Evolutionary conservation across 2,797 vertebrate species (phyloP).

Genomic region (Alectoris magna): DNA sequence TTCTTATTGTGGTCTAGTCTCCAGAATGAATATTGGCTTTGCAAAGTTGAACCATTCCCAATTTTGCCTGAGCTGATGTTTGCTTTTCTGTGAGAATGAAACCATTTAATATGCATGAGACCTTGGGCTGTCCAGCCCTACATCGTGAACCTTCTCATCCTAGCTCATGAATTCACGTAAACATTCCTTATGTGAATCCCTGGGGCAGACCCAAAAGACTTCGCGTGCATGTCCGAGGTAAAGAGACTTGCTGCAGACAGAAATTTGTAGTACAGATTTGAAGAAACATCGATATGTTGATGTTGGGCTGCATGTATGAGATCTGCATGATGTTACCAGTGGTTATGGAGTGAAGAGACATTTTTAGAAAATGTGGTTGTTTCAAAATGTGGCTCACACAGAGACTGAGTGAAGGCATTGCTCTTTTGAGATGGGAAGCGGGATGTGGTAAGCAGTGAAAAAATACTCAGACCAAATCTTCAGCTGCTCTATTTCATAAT

Average conservation of each 20-base stretch:
- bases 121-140: background rate
- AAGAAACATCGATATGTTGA: background rate
- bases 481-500: background rate
- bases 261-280: background rate
- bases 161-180: background rate
- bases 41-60: background rate
- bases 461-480: background rate
- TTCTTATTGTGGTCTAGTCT: background rate
- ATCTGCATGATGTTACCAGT: background rate
- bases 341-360: background rate
- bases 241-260: background rate
- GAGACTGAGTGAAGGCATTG: background rate
- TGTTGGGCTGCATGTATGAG: background rate
- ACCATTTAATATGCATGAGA: background rate
- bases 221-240: background rate
- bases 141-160: background rate
- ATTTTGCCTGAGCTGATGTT: background rate
- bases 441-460: background rate
- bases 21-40: background rate
- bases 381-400: background rate
- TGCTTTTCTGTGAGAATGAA: background rate
- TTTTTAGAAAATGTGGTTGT: background rate
- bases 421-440: background rate
- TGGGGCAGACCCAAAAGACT: rapidly evolving
- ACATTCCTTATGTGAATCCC: background rate